Percentiles rank a stretch among this genome's conserved stretches.
phyloP scores from a whole-genome alignment of 2,113 vertebrate species.

The Gadus chalcogrammus region DNA sequence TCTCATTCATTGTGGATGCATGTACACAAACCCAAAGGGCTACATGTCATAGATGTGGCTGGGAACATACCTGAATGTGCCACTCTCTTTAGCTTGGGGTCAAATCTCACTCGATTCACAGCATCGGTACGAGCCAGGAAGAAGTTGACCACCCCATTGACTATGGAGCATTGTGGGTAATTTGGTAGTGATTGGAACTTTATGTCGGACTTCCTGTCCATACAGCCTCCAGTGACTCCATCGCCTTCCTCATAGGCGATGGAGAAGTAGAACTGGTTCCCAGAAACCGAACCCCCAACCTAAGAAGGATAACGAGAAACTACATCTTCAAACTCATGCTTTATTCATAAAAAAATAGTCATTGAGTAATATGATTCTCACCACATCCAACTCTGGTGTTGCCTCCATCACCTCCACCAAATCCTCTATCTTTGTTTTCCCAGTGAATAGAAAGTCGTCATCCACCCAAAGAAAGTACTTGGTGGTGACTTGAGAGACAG shows the following conservation, averaged over 20 bases:
- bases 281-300: constrained; percentile 69
- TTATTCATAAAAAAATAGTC: no score
- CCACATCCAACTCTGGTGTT: no score
- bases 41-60: neutral
- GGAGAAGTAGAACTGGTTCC: constrained; percentile 62
- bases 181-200: constrained; percentile 51
- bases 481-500: no score
- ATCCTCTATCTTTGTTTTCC: no score
- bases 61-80: constrained; percentile 66
- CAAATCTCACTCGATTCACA: constrained; percentile 68
- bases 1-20: no score
- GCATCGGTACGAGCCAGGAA: constrained; percentile 75
- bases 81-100: constrained; percentile 66
- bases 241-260: constrained; percentile 61
- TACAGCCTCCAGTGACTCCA: constrained; percentile 56
- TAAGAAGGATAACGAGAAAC: constrained; percentile 5
- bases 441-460: no score
- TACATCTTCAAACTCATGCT: no score
- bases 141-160: constrained; percentile 68
- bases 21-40: neutral
- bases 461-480: no score
- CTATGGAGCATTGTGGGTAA: constrained; percentile 62
- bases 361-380: no score
- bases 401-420: no score
- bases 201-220: constrained; percentile 36